Base-by-base conservation (phyloP, 2,797 vertebrate genomes). In the Novumbra hubbsi region DNA sequence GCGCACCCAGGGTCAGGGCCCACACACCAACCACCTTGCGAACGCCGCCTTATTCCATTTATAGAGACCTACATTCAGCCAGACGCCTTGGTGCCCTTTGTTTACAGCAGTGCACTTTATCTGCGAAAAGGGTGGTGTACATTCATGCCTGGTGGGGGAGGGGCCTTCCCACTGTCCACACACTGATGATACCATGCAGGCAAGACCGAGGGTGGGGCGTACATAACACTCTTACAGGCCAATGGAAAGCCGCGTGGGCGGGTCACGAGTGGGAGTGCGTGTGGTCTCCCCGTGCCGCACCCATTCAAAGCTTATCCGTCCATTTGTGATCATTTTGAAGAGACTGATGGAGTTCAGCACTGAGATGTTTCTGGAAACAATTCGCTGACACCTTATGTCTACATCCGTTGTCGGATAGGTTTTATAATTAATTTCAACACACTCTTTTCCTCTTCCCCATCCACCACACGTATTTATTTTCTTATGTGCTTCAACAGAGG, bases 161-260 rank as follows among this genome's bases (percentile, higher is more conserved):
- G 41, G 41, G 41, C 3, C 14, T 45, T 45, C 41, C 41, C 34
- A 38, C 34, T 38, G 34, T 38, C 34, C 34, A 4, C 5, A 7
- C 34, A 3, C 34, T 38, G 34, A 45, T 45, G 2, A 45, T 45
- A 45, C 41, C 41, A 38, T 66, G 24, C 5, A 24, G 78, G 72
- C 34, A 55, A 67, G 75, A 62, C 15, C 34, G 62, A 62, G 60
- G 68, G 70, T 70, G 21, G 64, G 52, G 11, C 55, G 16, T 4
- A 3, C 6, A 38, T 17, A 45, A 11, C 3, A 45, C 17, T 45
- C 3, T 1, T 45, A 45, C 41, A 7, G 41, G 9, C 41, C 41
- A 5, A 16, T 34, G 19, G 15, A 28, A 63, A 24, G 62, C 8
- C 3, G 11, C 3, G 2, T 4, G 32, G 64, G 32, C 0, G 16